These are phyloP conservation scores for Danio choprae DNA, from an alignment of 2,797 vertebrate genomes.

Conservation along the genomic window DNA sequence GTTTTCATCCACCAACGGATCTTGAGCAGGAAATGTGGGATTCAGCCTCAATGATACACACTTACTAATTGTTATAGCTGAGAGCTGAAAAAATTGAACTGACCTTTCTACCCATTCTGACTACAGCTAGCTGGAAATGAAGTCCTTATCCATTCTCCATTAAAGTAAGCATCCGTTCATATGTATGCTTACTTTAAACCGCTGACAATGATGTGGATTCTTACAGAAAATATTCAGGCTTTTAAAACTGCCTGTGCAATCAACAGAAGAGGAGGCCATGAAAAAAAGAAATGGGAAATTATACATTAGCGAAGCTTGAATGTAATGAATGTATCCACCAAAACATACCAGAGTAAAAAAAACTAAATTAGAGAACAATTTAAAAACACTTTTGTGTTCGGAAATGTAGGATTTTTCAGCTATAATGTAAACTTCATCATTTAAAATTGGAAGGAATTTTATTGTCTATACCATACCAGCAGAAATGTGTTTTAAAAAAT, in stretches of 20 bases:
- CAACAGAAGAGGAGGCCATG: not conserved
- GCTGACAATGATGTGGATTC: not conserved
- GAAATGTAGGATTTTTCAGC: too few relatives aligned
- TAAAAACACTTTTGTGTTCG: too few relatives aligned
- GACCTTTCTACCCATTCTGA: not conserved
- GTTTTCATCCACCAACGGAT: slow-evolving; percentile 34
- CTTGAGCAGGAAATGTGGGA: slow-evolving; percentile 47
- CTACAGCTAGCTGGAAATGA: not conserved
- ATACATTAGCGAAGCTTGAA: not conserved
- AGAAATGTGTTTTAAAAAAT: too few relatives aligned
- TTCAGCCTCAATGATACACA: slow-evolving; percentile 39
- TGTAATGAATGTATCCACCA: too few relatives aligned
- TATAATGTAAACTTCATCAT: too few relatives aligned
- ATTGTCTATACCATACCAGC: too few relatives aligned
- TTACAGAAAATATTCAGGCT: not conserved
- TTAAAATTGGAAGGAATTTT: too few relatives aligned
- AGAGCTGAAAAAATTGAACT: slow-evolving; percentile 16
- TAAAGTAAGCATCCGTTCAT: not conserved
- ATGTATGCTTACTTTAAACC: not conserved
- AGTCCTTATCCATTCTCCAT: not conserved
- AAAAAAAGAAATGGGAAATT: not conserved
- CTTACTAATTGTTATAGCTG: not conserved
- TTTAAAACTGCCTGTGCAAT: not conserved
- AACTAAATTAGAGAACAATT: too few relatives aligned
- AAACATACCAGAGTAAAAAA: too few relatives aligned